Evolutionary conservation across 1,140 invertebrate genomes (phyloP), one percentile per base, ranked within the genome.

Genomic region (Zaprionus kolodkinae): DNA sequence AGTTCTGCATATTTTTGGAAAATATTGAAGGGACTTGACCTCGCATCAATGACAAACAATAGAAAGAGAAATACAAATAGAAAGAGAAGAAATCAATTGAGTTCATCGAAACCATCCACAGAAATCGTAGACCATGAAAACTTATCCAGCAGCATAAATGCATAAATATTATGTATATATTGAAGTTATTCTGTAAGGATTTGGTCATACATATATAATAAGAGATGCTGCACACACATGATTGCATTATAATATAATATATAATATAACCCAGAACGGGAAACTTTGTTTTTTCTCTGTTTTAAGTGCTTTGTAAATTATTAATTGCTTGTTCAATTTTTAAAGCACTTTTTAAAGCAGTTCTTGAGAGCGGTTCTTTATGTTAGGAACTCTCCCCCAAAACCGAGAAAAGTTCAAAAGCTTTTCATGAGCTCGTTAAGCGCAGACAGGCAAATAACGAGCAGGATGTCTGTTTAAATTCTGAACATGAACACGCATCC

Each of bases 361-460:
- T 13, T 11, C 3, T 13, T 7, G 11, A 38, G 48, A 17, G 17
- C 6, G 15, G 0, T 61, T 70, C n/a, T n/a, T n/a, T n/a, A n/a
- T n/a, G n/a, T n/a, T n/a, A n/a, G n/a, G n/a, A n/a, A n/a, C n/a
- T n/a, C n/a, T n/a, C n/a, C 36, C 50, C 38, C 35, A 61, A 38
- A 72, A 59, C 52, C 33, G 40, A 56, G 45, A 40, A 66, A 66
- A 56, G 66, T 70, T 72, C 65, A 79, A 79, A 79, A 82, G 76
- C 56, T 63, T 70, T 79, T 74, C 65, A 74, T 81, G 60, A 36
- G 55, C 76, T 86, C 83, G 83, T 86, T 83, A 77, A 68, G 45
- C 59, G 63, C 83, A 83, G 76, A 83, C 40, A 83, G 78, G 76
- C 78, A 79, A 73, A 35, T 61, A 75, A 65, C 63, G 61, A 69